phyloP scores from a whole-genome alignment of 2,113 vertebrate genomes.

The Calyptomena viridis region DNA sequence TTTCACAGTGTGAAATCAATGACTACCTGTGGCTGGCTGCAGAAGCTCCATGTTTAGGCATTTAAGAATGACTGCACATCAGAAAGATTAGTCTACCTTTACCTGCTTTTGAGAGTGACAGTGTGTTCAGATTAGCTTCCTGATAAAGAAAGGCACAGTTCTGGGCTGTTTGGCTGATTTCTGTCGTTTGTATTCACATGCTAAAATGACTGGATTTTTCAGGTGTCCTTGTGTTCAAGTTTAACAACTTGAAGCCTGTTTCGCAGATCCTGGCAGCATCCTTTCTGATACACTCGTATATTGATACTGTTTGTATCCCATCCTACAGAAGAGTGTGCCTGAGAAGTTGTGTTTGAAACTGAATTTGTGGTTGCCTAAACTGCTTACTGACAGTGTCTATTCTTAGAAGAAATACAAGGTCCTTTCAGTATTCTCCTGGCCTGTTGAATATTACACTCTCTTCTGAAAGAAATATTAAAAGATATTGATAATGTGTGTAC shows the following conservation, averaged over 20 bases:
- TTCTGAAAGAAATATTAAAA: background rate
- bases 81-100: background rate
- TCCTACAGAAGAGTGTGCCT: background rate
- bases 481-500: background rate
- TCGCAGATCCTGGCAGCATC: background rate
- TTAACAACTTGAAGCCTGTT: background rate
- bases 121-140: background rate
- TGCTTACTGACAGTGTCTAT: background rate
- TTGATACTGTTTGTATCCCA: background rate
- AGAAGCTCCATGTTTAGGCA: background rate
- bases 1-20: constrained; percentile 1
- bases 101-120: background rate
- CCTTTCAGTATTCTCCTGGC: background rate
- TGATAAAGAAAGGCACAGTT: background rate
- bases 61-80: background rate
- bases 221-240: background rate
- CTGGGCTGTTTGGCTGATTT: background rate
- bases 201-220: background rate
- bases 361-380: background rate
- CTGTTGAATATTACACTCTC: background rate
- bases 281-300: background rate
- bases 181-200: background rate
- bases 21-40: background rate
- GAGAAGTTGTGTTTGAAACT: background rate
- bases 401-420: background rate